These are phyloP conservation scores for Nicator chloris DNA, from an alignment of 2,113 vertebrate species.

Conservation along the genomic window DNA sequence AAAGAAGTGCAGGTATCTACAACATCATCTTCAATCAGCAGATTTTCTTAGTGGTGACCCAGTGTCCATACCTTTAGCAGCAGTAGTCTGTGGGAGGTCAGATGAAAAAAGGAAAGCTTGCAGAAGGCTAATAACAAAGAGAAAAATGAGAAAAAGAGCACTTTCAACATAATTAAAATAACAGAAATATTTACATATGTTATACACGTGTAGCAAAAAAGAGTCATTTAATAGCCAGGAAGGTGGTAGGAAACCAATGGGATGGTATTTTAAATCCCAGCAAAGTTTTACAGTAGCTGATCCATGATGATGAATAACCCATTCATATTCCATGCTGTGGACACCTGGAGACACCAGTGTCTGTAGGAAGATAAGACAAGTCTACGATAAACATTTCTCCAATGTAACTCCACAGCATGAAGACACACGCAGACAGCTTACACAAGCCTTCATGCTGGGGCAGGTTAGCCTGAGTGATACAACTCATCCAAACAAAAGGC, in stretches of 20 bases:
- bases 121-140: neutral
- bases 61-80: neutral
- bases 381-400: neutral
- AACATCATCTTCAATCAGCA: neutral
- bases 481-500: neutral
- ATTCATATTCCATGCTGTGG: neutral
- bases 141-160: neutral
- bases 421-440: neutral
- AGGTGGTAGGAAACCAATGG: neutral
- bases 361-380: neutral
- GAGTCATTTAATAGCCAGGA: neutral
- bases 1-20: neutral
- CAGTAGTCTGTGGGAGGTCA: neutral
- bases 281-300: neutral
- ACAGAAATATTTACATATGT: neutral
- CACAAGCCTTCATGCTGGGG: neutral
- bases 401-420: neutral
- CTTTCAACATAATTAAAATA: neutral
- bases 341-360: neutral
- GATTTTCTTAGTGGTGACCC: neutral
- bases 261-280: neutral
- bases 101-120: neutral
- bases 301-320: neutral
- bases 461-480: neutral
- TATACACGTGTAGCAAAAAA: neutral